Conservation (phyloP, 92 coral and sea anemone genomes). For the Metridium senile region DNA sequence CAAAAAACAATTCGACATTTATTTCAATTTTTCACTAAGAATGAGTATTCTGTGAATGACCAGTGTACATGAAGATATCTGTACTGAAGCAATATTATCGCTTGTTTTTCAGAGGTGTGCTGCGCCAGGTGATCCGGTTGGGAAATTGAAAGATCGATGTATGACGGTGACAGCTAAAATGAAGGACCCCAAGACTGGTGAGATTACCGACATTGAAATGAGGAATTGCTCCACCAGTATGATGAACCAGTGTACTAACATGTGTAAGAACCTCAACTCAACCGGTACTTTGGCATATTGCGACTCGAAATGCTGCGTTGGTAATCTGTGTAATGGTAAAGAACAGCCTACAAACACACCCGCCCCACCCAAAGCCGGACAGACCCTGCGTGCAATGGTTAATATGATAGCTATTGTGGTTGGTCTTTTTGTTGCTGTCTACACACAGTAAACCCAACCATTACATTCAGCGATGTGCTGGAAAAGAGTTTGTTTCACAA, state of each 20-base stretch:
- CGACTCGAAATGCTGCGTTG: slow-evolving; percentile 5
- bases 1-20: no score
- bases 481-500: no score
- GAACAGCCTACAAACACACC: not conserved
- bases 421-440: not conserved
- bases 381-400: not conserved
- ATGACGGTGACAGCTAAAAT: not conserved
- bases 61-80: no score
- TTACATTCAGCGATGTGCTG: no score
- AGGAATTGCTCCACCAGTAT: not conserved
- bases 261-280: not conserved
- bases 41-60: no score
- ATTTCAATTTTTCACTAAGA: no score
- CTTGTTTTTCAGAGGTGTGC: no score
- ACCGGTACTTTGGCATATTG: not conserved
- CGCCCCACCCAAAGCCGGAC: slow-evolving; percentile 10
- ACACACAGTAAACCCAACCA: no score
- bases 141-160: not conserved
- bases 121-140: no score
- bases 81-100: no score
- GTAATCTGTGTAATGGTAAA: slow-evolving; percentile 3
- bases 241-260: not conserved
- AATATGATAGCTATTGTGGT: not conserved
- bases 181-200: not conserved
- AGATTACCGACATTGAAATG: not conserved